Evolutionary conservation across 2,797 vertebrate species (phyloP).

Genomic region (Melanotaenia boesemani): DNA sequence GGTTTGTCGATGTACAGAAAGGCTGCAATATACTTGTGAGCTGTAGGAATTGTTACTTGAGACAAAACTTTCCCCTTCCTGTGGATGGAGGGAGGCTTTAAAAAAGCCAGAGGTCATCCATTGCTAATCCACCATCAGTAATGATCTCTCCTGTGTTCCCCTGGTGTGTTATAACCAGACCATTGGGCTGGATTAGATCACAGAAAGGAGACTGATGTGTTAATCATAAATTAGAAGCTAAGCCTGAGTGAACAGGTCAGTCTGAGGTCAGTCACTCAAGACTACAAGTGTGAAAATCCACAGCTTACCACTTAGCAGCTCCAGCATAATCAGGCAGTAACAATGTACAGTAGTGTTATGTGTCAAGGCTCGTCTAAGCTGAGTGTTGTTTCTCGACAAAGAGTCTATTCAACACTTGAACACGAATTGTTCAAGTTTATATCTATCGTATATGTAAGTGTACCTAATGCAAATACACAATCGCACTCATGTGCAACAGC

Average conservation of each 20-base stretch:
- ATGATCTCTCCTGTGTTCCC: constrained; percentile 69
- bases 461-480: constrained; percentile 45
- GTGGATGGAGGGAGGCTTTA: constrained; percentile 46
- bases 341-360: constrained; percentile 68
- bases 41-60: constrained; percentile 16
- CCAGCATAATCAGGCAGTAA: constrained; percentile 63
- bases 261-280: constrained; percentile 64
- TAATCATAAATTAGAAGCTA: constrained; percentile 78
- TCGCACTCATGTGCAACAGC: constrained; percentile 9
- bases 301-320: constrained; percentile 55
- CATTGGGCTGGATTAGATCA: constrained; percentile 72
- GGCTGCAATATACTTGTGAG: background rate
- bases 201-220: constrained; percentile 70
- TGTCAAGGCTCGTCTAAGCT: constrained; percentile 32
- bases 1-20: background rate
- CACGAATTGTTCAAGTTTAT: constrained; percentile 25
- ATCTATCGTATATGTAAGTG: constrained; percentile 43
- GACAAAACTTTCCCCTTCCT: constrained; percentile 20
- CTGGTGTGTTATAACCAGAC: constrained; percentile 73
- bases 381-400: constrained; percentile 51
- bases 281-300: constrained; percentile 70
- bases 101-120: constrained; percentile 65
- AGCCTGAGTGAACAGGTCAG: constrained; percentile 73
- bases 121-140: constrained; percentile 61
- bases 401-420: constrained; percentile 52